phyloP scores from a whole-genome alignment of 2,888 invertebrate species.

The Gonocerus acuteangulatus region DNA sequence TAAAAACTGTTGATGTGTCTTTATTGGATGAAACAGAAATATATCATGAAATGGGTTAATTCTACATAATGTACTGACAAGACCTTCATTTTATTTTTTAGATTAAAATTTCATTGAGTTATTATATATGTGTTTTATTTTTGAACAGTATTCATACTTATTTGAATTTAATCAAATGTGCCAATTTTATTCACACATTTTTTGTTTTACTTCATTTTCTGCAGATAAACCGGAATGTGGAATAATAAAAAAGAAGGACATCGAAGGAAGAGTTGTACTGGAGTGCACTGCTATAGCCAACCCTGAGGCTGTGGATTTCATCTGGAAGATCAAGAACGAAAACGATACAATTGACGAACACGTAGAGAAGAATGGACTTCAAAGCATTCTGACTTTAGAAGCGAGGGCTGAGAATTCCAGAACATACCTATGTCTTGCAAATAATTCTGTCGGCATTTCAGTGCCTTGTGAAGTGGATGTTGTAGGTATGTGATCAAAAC shows the following conservation, averaged over 20 bases:
- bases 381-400: constrained; percentile 57
- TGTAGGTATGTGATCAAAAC: constrained; percentile 50
- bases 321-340: constrained; percentile 76
- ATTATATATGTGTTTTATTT: too few relatives aligned
- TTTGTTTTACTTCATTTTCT: constrained; percentile 39
- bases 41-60: too few relatives aligned
- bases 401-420: constrained; percentile 56
- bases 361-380: constrained; percentile 45
- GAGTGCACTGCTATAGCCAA: constrained; percentile 76
- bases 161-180: too few relatives aligned
- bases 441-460: constrained; percentile 68
- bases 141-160: too few relatives aligned
- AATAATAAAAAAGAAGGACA: constrained; percentile 63
- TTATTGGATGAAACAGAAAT: too few relatives aligned
- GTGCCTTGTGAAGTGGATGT: constrained; percentile 50
- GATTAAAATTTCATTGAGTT: too few relatives aligned
- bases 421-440: constrained; percentile 77
- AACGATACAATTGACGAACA: constrained; percentile 65
- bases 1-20: too few relatives aligned
- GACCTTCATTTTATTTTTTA: too few relatives aligned
- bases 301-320: constrained; percentile 67
- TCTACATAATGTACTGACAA: too few relatives aligned
- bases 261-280: constrained; percentile 66
- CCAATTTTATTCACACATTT: neutral
- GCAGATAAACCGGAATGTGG: constrained; percentile 80